A percentile compares a stretch with the other conserved stretches of the same genome.
These are phyloP conservation scores for Gymnosoma rotundatum DNA, from an alignment of 2,888 invertebrate species.

Conservation along the genomic window DNA sequence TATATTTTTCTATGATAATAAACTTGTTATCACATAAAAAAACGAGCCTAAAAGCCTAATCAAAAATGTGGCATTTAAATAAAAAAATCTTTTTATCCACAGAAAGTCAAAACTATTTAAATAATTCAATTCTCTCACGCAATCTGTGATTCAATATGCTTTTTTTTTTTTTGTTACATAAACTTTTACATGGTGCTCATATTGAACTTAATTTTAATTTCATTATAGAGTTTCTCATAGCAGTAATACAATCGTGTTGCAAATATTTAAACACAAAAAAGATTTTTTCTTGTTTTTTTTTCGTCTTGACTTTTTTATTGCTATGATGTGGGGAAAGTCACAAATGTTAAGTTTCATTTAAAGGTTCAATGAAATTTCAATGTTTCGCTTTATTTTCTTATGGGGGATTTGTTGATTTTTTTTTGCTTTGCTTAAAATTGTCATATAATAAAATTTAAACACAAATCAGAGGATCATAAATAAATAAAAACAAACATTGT, in stretches of 20 bases:
- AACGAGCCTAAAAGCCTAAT: too few relatives aligned
- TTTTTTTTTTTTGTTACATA: constrained; percentile 24
- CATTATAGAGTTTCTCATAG: too few relatives aligned
- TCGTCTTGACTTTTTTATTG: neutral
- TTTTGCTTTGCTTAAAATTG: neutral
- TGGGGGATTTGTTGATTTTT: neutral
- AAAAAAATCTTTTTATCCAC: too few relatives aligned
- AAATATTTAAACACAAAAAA: constrained; percentile 1
- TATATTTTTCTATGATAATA: too few relatives aligned
- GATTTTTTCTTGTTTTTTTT: neutral
- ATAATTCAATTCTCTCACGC: constrained; percentile 57
- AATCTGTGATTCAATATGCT: neutral
- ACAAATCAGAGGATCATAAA: too few relatives aligned
- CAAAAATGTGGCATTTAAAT: too few relatives aligned
- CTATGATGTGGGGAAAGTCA: constrained; percentile 47
- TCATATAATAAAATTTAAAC: neutral
- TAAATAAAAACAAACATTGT: too few relatives aligned
- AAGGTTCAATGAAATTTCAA: constrained; percentile 62
- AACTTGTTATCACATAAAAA: too few relatives aligned
- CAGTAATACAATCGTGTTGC: constrained; percentile 9
- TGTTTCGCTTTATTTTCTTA: neutral
- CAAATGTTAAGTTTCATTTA: constrained; percentile 55
- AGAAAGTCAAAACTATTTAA: constrained; percentile 8
- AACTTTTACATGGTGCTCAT: constrained; percentile 1
- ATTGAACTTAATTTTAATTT: neutral